phyloP scores from a whole-genome alignment of 2,113 vertebrate genomes.

The Puma concolor region DNA sequence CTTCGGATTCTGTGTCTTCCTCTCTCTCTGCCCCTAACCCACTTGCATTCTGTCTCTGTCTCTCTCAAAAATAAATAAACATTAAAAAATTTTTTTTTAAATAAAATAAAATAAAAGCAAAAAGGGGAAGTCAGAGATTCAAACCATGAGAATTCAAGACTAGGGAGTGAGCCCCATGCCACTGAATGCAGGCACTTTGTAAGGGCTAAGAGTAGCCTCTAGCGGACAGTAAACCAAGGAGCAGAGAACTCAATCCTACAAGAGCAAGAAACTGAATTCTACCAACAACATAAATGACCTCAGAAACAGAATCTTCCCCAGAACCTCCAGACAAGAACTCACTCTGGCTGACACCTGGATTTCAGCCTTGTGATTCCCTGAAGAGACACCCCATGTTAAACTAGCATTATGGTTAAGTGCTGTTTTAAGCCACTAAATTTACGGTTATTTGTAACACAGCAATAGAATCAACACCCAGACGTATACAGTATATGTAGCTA shows the following conservation, averaged over 20 bases:
- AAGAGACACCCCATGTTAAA: not conserved
- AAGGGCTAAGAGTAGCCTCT: not conserved
- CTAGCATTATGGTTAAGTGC: too few species aligned
- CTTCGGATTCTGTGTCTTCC: too few species aligned
- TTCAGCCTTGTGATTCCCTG: not conserved
- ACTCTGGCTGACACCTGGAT: not conserved
- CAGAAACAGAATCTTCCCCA: not conserved
- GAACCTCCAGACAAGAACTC: not conserved
- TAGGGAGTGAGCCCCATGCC: not conserved
- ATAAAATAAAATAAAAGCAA: not conserved
- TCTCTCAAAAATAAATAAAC: too few species aligned
- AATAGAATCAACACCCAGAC: not conserved
- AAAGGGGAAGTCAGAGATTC: not conserved
- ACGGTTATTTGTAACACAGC: not conserved
- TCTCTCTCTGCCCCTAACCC: too few species aligned
- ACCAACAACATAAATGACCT: not conserved
- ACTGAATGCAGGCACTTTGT: not conserved
- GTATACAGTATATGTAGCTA: not conserved
- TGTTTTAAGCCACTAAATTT: not conserved
- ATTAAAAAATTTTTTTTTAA: too few species aligned
- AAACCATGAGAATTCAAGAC: not conserved
- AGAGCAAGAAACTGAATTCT: not conserved
- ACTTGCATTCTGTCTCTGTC: too few species aligned
- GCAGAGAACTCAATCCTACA: not conserved
- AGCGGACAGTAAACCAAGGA: not conserved